phyloP scores from a whole-genome alignment of 2,113 vertebrate genomes.

The Corapipo altera region DNA sequence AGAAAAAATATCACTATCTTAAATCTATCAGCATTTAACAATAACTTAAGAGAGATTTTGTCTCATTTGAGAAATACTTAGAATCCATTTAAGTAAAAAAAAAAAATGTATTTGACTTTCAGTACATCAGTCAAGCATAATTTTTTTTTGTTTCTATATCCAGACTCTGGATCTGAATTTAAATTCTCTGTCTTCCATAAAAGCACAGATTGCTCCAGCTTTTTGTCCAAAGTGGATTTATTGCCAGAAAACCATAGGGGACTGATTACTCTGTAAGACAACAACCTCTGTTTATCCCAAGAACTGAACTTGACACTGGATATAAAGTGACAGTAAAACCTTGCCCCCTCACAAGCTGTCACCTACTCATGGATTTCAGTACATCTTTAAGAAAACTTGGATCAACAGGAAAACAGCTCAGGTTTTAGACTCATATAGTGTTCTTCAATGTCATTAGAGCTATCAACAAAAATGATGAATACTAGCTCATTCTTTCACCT shows the following conservation, averaged over 20 bases:
- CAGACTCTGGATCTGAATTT: neutral
- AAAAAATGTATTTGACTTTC: neutral
- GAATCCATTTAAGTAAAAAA: neutral
- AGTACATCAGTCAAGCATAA: neutral
- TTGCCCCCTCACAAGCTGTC: neutral
- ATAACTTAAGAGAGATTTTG: neutral
- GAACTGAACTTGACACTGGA: neutral
- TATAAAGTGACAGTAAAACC: neutral
- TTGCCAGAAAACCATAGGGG: neutral
- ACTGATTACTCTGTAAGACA: neutral
- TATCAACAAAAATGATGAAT: neutral
- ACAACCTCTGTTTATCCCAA: neutral
- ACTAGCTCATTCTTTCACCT: neutral
- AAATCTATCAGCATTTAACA: neutral
- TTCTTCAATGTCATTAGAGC: neutral
- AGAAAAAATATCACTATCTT: neutral
- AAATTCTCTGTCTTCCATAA: neutral
- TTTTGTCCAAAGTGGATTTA: neutral
- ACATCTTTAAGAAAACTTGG: neutral
- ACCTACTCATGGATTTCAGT: neutral
- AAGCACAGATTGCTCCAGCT: neutral
- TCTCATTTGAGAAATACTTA: slow-evolving; percentile 14
- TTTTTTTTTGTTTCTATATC: neutral
- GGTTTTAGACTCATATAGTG: neutral
- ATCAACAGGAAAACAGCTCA: neutral